These are phyloP conservation scores for Morus bassanus DNA, from an alignment of 2,797 vertebrate species.

Conservation along the genomic window DNA sequence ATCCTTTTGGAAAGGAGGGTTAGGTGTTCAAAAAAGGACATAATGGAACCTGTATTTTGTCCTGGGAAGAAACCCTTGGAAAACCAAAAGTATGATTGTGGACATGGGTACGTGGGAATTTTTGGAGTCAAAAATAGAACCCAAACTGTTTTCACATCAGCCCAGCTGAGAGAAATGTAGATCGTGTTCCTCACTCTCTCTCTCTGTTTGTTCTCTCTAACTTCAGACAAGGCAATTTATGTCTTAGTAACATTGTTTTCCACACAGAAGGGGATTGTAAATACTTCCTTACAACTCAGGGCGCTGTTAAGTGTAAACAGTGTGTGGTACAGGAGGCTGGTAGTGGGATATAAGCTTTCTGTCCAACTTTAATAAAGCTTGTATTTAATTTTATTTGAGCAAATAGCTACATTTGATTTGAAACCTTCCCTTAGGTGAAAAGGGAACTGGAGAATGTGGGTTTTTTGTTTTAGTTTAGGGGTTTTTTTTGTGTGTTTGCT, in stretches of 20 bases:
- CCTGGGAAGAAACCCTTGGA: neutral
- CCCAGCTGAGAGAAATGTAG: neutral
- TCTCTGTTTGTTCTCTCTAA: neutral
- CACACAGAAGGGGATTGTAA: neutral
- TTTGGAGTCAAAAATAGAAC: neutral
- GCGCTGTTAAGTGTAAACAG: neutral
- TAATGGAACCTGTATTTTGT: fast-evolving
- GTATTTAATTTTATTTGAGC: neutral
- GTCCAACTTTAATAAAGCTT: neutral
- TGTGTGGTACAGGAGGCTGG: neutral
- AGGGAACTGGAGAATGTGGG: neutral
- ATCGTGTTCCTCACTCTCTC: neutral
- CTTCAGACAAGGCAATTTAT: neutral
- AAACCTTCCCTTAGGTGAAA: neutral
- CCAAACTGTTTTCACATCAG: neutral
- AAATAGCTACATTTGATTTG: neutral
- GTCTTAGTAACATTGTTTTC: neutral
- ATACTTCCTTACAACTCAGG: neutral
- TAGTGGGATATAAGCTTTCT: neutral
- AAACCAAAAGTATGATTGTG: neutral
- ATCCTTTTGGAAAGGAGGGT: neutral
- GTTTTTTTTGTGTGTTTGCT: too few relatives aligned
- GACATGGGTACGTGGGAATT: neutral
- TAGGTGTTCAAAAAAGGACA: neutral
- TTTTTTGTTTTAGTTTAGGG: too few relatives aligned